A percentile compares a stretch with the other conserved stretches of the same genome.
These are phyloP conservation scores for Sinocyclocheilus anshuiensis DNA, from an alignment of 2,113 vertebrate genomes.

Conservation along the genomic window DNA sequence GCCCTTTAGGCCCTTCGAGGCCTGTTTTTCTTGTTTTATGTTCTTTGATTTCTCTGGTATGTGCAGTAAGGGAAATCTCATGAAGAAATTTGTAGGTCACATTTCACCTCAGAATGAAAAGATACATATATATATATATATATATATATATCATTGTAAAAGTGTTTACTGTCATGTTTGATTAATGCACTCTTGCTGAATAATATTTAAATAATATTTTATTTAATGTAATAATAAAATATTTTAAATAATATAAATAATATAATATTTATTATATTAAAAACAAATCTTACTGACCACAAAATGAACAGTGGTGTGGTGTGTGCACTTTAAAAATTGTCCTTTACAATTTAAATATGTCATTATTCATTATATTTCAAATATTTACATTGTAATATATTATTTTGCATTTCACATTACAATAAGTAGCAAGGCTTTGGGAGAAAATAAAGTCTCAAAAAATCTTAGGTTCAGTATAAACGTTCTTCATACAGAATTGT, in stretches of 20 bases:
- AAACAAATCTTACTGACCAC: no score
- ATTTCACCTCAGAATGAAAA: neutral
- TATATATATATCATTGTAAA: no score
- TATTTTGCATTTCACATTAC: neutral
- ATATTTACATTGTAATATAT: no score
- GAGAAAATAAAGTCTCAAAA: no score
- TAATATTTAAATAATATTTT: no score
- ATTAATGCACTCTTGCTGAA: no score
- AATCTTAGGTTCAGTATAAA: no score
- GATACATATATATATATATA: neutral
- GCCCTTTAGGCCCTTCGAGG: slow-evolving; percentile 22
- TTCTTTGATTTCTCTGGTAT: neutral
- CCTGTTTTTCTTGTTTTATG: slow-evolving; percentile 11
- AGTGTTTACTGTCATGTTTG: no score
- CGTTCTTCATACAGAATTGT: no score
- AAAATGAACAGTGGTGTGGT: neutral
- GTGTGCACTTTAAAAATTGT: neutral
- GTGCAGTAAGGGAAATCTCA: neutral
- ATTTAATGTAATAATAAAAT: no score
- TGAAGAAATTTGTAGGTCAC: neutral
- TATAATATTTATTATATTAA: no score
- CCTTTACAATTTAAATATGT: neutral
- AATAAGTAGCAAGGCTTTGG: neutral
- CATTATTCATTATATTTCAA: neutral
- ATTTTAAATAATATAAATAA: no score